phyloP scores from a whole-genome alignment of 2,113 vertebrate species.

The Bos taurus region ARS-UCD2.0 NC_037350.1:37983501-37984000 shows the following conservation, averaged over 20 bases:
- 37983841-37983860: background rate
- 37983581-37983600: background rate
- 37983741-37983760: background rate
- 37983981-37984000: background rate
- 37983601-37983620: background rate
- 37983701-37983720: no score
- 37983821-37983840: background rate
- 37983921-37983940: background rate
- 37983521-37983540: no score
- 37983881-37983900: background rate
- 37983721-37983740: background rate
- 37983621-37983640: background rate
- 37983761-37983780: background rate
- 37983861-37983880: background rate
- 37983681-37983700: background rate
- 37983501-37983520: background rate
- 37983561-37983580: background rate
- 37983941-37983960: background rate
- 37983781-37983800: background rate
- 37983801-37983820: background rate
- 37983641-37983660: background rate
- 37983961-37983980: accelerated
- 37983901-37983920: background rate
- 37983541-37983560: background rate
- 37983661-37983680: background rate